Base-by-base conservation (phyloP, 2,113 vertebrate species). In the Embiotoca jacksoni region DNA sequence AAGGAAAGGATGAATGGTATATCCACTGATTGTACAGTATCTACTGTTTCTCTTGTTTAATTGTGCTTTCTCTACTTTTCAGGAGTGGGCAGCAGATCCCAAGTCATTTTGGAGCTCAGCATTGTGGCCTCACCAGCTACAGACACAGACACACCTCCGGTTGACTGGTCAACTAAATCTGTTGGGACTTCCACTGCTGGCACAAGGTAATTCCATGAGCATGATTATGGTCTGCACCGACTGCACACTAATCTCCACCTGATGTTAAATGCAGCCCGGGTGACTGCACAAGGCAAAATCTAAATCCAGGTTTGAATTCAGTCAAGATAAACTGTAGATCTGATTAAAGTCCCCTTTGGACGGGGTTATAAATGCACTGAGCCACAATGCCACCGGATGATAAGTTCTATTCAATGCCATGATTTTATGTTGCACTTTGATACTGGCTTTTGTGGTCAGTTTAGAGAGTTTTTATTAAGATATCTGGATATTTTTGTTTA, bases 41-140 rank as follows among this genome's bases (percentile, higher is more conserved):
- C 2, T 65, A 3, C 3, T 6, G 4, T 44, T 62, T 31, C 31
- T 75, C 6, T 52, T 67, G 36, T 64, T 65, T 61, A 33, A 41
- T 61, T 37, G 1, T 53, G 6, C 46, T 1, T 89, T 8, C 47
- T 78, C 31, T 83, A 13, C 79, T 54, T 88, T 67, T 11, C 60
- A 92, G 91, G 87, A 6, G 75, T 85, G 7, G 79, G 82, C 36
- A 92, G 87, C 80, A 83, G 81, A 81, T 92, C 83, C 57, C 92
- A 89, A 68, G 87, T 92, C 75, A 89, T 72, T 69, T 75, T 95
- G 72, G 92, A 94, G 73, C 90, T 94, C 36, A 73, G 8, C 13
- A 15, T 60, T 14, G 44, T 66, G 64, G 63, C 68, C 6, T 78
- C 82, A 44, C 76, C 85, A 14, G 63, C 74, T 6, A 57, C 82